A percentile compares a stretch with the other conserved stretches of the same genome.
These are phyloP conservation scores for Oeneis ivallda DNA, from an alignment of 2,888 invertebrate species.

Conservation along the genomic window DNA sequence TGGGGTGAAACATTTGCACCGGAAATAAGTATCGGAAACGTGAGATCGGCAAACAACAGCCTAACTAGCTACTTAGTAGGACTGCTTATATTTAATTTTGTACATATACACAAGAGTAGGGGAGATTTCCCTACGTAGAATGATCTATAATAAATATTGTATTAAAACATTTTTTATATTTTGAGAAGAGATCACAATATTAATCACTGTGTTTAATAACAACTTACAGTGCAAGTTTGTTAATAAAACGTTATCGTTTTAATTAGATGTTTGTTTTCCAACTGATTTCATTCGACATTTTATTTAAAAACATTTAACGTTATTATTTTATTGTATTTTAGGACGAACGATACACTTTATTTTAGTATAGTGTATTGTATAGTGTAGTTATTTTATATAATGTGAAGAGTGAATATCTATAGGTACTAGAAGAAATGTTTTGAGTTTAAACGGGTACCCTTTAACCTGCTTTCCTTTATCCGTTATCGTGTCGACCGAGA, in stretches of 20 bases:
- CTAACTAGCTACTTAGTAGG: neutral
- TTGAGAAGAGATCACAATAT: neutral
- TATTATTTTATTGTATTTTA: neutral
- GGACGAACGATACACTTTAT: neutral
- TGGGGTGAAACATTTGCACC: constrained; percentile 51
- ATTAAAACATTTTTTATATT: neutral
- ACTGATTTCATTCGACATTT: neutral
- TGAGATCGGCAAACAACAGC: constrained; percentile 70
- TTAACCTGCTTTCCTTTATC: constrained; percentile 24
- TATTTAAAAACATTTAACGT: constrained; percentile 7
- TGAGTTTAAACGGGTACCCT: constrained; percentile 14
- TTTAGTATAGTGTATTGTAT: neutral
- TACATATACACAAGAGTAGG: neutral
- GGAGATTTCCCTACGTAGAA: neutral
- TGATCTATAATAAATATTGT: neutral
- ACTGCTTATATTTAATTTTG: neutral
- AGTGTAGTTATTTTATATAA: neutral
- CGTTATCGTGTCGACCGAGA: constrained; percentile 19
- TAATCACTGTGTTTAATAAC: neutral
- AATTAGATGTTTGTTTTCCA: too few relatives aligned
- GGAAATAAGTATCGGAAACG: constrained; percentile 57
- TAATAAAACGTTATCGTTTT: too few relatives aligned
- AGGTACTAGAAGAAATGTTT: neutral
- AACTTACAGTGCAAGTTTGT: constrained; percentile 8
- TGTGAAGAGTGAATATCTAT: neutral